Conservation (phyloP, 2,888 invertebrate genomes). For the Parnassius orleans region DNA sequence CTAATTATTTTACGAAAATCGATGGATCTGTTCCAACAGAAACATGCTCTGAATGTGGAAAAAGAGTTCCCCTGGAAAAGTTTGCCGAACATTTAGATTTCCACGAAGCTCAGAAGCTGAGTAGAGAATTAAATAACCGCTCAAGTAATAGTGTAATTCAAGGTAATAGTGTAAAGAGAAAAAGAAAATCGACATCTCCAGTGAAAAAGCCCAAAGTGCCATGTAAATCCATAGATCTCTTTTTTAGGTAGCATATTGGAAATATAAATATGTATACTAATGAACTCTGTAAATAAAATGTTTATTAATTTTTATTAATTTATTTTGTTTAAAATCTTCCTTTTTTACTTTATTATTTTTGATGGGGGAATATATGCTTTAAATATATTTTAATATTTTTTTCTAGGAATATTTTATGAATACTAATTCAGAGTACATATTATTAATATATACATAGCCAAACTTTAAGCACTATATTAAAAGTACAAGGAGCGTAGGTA, state of each 20-base stretch:
- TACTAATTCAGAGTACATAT: too few species aligned
- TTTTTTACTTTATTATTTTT: too few species aligned
- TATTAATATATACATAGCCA: too few species aligned
- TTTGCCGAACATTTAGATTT: slow-evolving; percentile 90
- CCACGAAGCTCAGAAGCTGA: slow-evolving; percentile 91
- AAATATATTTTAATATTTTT: too few species aligned
- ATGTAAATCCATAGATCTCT: slow-evolving; percentile 66
- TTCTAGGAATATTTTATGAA: too few species aligned
- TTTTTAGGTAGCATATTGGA: slow-evolving; percentile 49
- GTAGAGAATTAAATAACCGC: slow-evolving; percentile 82
- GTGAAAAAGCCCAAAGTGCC: slow-evolving; percentile 60
- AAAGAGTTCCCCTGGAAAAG: slow-evolving; percentile 81
- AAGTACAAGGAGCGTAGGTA: too few species aligned
- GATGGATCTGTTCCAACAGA: slow-evolving; percentile 59
- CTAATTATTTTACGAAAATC: slow-evolving; percentile 73
- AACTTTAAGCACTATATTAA: too few species aligned
- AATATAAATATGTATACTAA: too few species aligned
- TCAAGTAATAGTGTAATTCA: slow-evolving; percentile 30
- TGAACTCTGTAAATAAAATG: too few species aligned
- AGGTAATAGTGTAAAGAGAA: slow-evolving; percentile 54
- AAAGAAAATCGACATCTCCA: slow-evolving; percentile 58
- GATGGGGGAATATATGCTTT: too few species aligned
- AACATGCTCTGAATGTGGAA: slow-evolving; percentile 86
- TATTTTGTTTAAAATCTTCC: too few species aligned
- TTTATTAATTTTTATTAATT: too few species aligned